phyloP scores from a whole-genome alignment of 2,113 vertebrate genomes.

The Neogale vison region DNA sequence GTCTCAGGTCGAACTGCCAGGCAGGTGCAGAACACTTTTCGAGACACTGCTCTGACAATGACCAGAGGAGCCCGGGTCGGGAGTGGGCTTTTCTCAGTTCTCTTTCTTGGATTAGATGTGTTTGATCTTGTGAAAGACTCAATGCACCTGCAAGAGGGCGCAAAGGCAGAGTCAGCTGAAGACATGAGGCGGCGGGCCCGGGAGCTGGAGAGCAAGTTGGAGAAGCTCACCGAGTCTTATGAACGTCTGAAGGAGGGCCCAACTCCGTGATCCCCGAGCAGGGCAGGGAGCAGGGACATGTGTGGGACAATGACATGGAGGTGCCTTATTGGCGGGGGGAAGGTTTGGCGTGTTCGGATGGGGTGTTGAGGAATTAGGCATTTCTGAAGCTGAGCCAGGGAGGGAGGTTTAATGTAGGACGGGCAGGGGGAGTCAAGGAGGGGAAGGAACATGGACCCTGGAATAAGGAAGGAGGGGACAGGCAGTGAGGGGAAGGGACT shows the following conservation, averaged over 20 bases:
- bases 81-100: no score
- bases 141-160: background rate
- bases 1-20: no score
- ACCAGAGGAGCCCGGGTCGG: no score
- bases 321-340: background rate
- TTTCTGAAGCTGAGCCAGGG: background rate
- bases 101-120: background rate
- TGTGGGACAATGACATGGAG: background rate
- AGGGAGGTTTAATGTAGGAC: no score
- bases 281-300: accelerated
- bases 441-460: no score
- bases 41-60: no score
- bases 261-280: accelerated
- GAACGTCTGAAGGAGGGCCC: accelerated
- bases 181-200: background rate
- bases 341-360: background rate
- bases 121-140: background rate
- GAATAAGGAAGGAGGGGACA: no score
- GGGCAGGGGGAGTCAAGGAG: no score
- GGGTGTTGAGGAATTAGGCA: background rate
- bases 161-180: background rate
- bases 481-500: no score
- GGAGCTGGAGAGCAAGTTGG: background rate
- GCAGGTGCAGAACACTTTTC: no score
- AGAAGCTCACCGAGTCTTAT: background rate